Percentiles rank a stretch among this genome's conserved stretches.
Conservation (phyloP, 2,888 invertebrate genomes). For the Aelia acuminata region DNA sequence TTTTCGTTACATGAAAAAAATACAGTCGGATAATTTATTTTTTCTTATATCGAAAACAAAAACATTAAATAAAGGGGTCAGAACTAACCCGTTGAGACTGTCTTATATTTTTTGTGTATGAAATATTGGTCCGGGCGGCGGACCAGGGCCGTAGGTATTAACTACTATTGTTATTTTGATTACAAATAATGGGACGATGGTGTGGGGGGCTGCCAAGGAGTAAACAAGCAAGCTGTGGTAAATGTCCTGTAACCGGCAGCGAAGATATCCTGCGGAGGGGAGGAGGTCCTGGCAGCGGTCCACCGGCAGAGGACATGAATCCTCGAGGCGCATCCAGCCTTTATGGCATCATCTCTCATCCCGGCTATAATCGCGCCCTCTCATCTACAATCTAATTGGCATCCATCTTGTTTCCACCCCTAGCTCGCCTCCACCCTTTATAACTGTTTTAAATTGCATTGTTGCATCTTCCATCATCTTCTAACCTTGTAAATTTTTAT, state of each 20-base stretch:
- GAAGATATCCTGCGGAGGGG: background rate
- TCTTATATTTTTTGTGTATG: background rate
- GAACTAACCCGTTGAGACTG: background rate
- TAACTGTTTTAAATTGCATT: slow-evolving; percentile 26
- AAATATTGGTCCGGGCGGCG: background rate
- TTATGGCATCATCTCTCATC: background rate
- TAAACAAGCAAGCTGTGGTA: slow-evolving; percentile 9
- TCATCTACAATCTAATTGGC: slow-evolving; percentile 23
- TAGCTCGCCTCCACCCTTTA: background rate
- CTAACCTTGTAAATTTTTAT: background rate
- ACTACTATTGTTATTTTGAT: slow-evolving; percentile 5
- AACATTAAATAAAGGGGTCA: background rate
- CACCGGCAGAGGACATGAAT: background rate
- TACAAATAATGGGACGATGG: background rate
- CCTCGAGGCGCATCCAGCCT: background rate
- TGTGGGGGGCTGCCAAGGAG: background rate
- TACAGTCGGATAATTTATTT: background rate
- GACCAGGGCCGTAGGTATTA: background rate
- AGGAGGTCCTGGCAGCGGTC: background rate
- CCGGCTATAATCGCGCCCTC: background rate
- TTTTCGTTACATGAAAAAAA: background rate
- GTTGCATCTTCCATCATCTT: slow-evolving; percentile 21
- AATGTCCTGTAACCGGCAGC: slow-evolving; percentile 6
- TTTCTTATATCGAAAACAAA: background rate
- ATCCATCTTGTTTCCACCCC: slow-evolving; percentile 29